Base-by-base conservation (phyloP, 2,113 vertebrate species). In the Arizona elegans region DNA sequence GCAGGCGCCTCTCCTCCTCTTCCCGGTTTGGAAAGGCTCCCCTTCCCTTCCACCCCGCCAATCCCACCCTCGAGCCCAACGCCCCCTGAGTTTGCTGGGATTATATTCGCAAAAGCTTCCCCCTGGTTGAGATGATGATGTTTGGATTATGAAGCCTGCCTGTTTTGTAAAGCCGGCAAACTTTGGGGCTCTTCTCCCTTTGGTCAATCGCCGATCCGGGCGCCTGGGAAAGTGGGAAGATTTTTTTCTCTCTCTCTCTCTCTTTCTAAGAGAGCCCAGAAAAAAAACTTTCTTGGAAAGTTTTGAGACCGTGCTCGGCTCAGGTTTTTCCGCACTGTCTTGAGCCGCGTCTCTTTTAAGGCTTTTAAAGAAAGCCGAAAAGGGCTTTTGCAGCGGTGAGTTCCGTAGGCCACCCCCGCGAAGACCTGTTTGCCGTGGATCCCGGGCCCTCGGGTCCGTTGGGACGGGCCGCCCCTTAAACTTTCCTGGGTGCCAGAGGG, bases 351-450 rank as follows among this genome's bases (percentile, higher is more conserved):
- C 6, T 19, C 5, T 29, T 43, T 29, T 56, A 2, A 23, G 2
- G 6, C 38, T 43, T 4, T 47, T 47, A 47, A 13, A 38, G 54
- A 8, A 33, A 38, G 12, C 26, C 43, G 3, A 21, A 52, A 5
- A 43, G 52, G 9, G 24, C 1, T 38, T 19, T 38, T 19, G 43
- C 6, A 26, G 86, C n/a, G 38, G 47, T 26, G 75, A 6, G 13
- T 29, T 58, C 58, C 19, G 13, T 13, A 43, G 8, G 1, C 3
- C 1, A 10, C 19, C 4, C 6, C 1, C 5, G 8, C 10, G 0
- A 12, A n/a, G 24, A 33, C 38, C 43, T 10, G 59, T 26, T 26
- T 12, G 47, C 8, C 38, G 29, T 21, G 33, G 33, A 81, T 81
- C 5, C 13, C 21, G 12, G 29, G 9, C 13, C n/a, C 23, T 7